Evolutionary conservation across 1,140 invertebrate genomes (phyloP), one percentile per base, ranked within the genome.

Genomic region (Tigriopus japonicus): DNA sequence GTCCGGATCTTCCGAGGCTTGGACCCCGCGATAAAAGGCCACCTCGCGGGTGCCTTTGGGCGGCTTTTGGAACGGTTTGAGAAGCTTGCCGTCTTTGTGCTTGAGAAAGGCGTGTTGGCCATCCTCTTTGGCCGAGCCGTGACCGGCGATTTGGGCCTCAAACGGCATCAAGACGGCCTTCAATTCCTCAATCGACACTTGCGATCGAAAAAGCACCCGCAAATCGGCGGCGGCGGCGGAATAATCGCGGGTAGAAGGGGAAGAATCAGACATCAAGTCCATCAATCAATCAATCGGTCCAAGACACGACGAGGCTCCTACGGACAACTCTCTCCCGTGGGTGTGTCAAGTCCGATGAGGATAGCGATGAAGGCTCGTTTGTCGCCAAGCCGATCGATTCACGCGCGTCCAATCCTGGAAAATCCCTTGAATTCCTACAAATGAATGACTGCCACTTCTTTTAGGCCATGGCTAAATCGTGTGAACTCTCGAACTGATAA

Each of bases 61-160:
- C 42, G 55, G 21, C 17, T 17, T 41, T 23, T 58, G 55, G 14
- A 58, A 14, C 28, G 55, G 55, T n/a, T 58, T 58, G 15, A 58
- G 55, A 6, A 58, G 45, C 45, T 49, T 49, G 45, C 45, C 45
- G 21, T 49, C 45, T 21, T 49, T 21, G n/a, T 21, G n/a, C 41
- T 58, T 58, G 28, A 58, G 42, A 21, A 58, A 41, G 14, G 45
- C 45, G n/a, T 21, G n/a, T 12, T 49, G 45, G n/a, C 45, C 45
- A 12, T 49, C 45, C 3, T 3, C 45, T 49, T 49, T 3, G 28
- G 28, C 28, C n/a, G n/a, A 17, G n/a, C 45, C 40, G 28, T 58
- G 55, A n/a, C 55, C 55, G 3, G 21, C 55, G 41, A 58, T 40
- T 42, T 58, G 55, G 17, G 55, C 42, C 9, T 14, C 15, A 7